These are phyloP conservation scores for Sinocyclocheilus anophthalmus DNA, from an alignment of 2,113 vertebrate species.

Conservation along the genomic window DNA sequence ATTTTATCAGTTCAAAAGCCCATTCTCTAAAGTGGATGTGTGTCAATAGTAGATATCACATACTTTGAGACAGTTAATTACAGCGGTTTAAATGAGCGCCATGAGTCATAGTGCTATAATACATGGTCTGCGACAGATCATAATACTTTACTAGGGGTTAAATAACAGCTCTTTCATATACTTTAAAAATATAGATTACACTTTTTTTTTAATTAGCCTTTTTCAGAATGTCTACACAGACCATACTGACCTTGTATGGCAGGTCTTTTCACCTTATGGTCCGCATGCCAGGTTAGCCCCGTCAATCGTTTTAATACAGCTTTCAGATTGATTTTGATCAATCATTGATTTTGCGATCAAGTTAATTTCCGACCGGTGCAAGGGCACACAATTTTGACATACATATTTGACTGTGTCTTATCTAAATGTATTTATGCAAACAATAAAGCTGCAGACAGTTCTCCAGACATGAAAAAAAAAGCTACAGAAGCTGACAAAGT, in stretches of 20 bases:
- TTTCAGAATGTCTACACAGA: neutral
- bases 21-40: constrained; percentile 17
- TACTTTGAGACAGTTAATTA: neutral
- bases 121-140: neutral
- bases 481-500: neutral
- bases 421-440: neutral
- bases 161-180: neutral
- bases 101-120: neutral
- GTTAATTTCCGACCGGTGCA: neutral
- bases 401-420: neutral
- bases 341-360: neutral
- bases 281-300: neutral
- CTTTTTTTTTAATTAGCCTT: constrained; percentile 4
- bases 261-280: neutral
- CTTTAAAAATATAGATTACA: neutral
- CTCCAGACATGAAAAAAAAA: neutral
- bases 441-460: neutral
- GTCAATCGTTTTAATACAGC: constrained; percentile 1
- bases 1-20: neutral
- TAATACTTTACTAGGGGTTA: neutral
- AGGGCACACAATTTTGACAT: neutral
- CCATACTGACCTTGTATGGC: neutral
- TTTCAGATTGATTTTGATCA: neutral
- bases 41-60: neutral
- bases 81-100: neutral